A percentile compares a stretch with the other conserved stretches of the same genome.
phyloP scores from a whole-genome alignment of 2,888 invertebrate species.

The Plebejus melissa region DNA sequence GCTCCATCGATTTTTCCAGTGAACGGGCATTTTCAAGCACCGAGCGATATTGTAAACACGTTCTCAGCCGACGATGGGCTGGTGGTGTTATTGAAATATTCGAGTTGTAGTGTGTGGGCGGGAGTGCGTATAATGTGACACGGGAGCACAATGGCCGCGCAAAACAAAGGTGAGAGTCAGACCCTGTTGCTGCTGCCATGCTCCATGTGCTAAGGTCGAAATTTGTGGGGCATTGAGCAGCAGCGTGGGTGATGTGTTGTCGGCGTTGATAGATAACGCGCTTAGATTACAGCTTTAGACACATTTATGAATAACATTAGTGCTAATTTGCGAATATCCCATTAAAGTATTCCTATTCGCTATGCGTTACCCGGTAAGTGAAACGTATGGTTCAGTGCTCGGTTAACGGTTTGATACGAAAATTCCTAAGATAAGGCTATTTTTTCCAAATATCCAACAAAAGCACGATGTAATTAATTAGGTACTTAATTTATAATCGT shows the following conservation, averaged over 20 bases:
- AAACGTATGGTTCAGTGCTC: not conserved
- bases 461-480: too few species aligned
- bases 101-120: conserved; percentile 55
- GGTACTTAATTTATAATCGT: too few species aligned
- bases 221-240: conserved; percentile 48
- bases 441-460: too few species aligned
- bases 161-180: conserved; percentile 63
- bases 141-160: conserved; percentile 62
- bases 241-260: conserved; percentile 58
- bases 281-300: conserved; percentile 19
- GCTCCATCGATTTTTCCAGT: conserved; percentile 70
- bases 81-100: conserved; percentile 36
- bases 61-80: conserved; percentile 47
- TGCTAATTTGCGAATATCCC: not conserved
- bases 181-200: conserved; percentile 31
- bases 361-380: not conserved
- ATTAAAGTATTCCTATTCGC: not conserved
- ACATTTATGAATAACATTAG: conserved; percentile 5
- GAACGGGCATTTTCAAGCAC: conserved; percentile 65
- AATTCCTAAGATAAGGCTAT: not conserved
- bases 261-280: conserved; percentile 49
- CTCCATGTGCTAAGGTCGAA: conserved; percentile 42
- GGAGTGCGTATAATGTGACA: conserved; percentile 58
- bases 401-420: not conserved
- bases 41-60: conserved; percentile 66